Evolutionary conservation across 2,113 vertebrate genomes (phyloP).

Genomic region (Columbina picui): DNA sequence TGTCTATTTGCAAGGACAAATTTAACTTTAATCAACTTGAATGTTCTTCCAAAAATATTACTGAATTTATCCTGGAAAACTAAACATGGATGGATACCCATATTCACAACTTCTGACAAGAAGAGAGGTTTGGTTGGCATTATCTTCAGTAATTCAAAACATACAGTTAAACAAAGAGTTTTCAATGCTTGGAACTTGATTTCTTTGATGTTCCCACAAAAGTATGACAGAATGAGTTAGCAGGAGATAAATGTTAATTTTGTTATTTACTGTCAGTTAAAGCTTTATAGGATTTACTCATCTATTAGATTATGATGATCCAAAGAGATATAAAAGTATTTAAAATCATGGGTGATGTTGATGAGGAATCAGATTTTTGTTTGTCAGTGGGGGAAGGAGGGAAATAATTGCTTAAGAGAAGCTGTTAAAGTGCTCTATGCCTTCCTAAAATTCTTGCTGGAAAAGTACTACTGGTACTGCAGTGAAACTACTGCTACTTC

Average conservation of each 20-base stretch:
- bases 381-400: neutral
- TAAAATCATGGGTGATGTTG: neutral
- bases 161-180: neutral
- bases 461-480: neutral
- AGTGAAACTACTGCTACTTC: neutral
- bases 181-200: neutral
- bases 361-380: neutral
- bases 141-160: neutral
- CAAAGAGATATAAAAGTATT: neutral
- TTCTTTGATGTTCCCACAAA: neutral
- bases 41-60: neutral
- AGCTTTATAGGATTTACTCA: neutral
- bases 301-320: neutral
- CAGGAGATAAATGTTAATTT: neutral
- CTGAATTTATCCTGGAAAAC: neutral
- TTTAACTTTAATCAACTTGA: neutral
- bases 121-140: rapidly evolving
- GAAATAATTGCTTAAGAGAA: neutral
- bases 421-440: neutral
- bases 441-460: neutral
- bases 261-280: neutral
- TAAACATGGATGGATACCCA: neutral
- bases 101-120: neutral
- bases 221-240: neutral
- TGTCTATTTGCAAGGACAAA: neutral